A percentile compares a stretch with the other conserved stretches of the same genome.
Conservation (phyloP, 1,140 invertebrate species). For the Drosophila burlai region DNA sequence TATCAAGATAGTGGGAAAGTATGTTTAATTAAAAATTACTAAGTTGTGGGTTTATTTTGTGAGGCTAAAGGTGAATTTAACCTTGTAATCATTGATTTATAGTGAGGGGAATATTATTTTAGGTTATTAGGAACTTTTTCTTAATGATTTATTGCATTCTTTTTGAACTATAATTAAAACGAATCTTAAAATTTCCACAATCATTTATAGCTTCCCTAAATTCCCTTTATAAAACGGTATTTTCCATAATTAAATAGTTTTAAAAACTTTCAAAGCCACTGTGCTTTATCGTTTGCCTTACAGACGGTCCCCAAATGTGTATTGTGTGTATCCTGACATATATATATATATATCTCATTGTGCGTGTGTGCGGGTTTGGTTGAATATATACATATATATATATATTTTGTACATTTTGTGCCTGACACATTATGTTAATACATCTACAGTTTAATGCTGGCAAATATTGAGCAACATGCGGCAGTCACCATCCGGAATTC, state of each 20-base stretch:
- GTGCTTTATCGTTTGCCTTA: slow-evolving; percentile 38
- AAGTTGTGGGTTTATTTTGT: neutral
- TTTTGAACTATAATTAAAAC: neutral
- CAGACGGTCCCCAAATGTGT: slow-evolving; percentile 5
- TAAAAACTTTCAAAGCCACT: slow-evolving; percentile 26
- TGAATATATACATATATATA: slow-evolving; percentile 1
- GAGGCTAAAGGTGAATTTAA: neutral
- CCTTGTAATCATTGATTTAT: neutral
- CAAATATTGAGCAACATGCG: slow-evolving; percentile 73
- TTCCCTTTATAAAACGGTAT: neutral
- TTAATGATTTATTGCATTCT: neutral
- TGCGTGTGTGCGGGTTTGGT: slow-evolving; percentile 19
- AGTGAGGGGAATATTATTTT: too few relatives aligned
- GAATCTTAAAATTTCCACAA: too few relatives aligned
- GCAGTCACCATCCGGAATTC: slow-evolving; percentile 38
- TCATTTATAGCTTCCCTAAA: too few relatives aligned
- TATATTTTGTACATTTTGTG: slow-evolving; percentile 46
- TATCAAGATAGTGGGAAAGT: neutral
- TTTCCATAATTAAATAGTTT: neutral
- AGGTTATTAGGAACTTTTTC: too few relatives aligned
- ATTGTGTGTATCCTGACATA: slow-evolving; percentile 27
- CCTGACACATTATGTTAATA: slow-evolving; percentile 78
- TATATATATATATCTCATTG: slow-evolving; percentile 12
- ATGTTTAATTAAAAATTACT: neutral
- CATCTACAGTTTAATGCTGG: slow-evolving; percentile 68